These are phyloP conservation scores for Microctenopoma stevenorrisi DNA, from an alignment of 2,797 vertebrate genomes.

Conservation along the genomic window DNA sequence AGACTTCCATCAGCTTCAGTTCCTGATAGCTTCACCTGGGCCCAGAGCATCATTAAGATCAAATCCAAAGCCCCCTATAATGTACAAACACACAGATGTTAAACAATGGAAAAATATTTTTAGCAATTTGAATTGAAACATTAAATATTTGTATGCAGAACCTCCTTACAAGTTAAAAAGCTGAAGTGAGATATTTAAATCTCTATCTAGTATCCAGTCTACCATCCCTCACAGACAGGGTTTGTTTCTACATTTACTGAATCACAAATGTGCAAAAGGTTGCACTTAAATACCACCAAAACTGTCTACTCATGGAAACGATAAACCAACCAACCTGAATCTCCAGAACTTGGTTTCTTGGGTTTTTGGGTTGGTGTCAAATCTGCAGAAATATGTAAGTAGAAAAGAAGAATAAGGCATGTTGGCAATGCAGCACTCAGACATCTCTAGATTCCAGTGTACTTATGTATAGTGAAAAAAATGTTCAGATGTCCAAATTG, in stretches of 20 bases:
- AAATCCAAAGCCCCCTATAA: conserved; percentile 20
- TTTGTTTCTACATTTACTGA: too few relatives aligned
- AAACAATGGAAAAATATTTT: background rate
- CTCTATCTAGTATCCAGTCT: too few relatives aligned
- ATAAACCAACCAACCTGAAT: conserved; percentile 7
- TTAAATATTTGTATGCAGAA: background rate
- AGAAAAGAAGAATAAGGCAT: background rate
- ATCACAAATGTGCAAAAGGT: too few relatives aligned
- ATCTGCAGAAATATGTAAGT: background rate
- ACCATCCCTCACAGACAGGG: background rate
- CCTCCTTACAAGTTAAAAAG: background rate
- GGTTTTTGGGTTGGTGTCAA: background rate
- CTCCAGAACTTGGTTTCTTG: conserved; percentile 35
- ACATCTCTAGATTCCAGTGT: too few relatives aligned
- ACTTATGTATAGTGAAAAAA: too few relatives aligned
- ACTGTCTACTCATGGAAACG: too few relatives aligned
- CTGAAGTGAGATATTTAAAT: background rate
- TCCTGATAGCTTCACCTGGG: conserved; percentile 22
- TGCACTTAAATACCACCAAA: too few relatives aligned
- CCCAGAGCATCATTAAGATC: conserved; percentile 14
- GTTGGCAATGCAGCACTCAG: too few relatives aligned
- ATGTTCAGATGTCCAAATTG: too few relatives aligned
- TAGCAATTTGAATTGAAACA: background rate
- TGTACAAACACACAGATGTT: background rate
- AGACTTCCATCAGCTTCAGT: background rate